Evolutionary conservation across 2,888 invertebrate species (phyloP), one percentile per base, ranked within the genome.

Genomic region (Nasonovia ribisnigri): DNA sequence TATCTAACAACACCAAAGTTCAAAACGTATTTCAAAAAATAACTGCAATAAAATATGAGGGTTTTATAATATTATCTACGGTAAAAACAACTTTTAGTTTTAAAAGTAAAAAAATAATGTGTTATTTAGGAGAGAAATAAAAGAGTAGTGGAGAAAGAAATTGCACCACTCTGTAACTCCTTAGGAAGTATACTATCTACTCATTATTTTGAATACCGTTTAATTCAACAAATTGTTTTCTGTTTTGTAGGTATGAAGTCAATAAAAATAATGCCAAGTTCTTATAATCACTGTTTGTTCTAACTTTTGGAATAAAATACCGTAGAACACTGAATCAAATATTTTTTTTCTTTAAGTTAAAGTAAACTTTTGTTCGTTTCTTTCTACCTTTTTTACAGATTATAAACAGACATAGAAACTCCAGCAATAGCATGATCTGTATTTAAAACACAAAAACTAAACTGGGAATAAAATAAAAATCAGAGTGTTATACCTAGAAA

Each of bases 281-380:
- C 48, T 67, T 88, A 42, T 92, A 88, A 92, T 92, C 87, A 92
- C 92, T 67, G 88, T 92, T 92, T 92, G 60, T 36, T 92, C 36
- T 48, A 87, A 92, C 92, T 88, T 92, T 88, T 88, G 29, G 77
- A 88, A 88, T 88, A 51, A 88, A 92, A 92, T 42, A 67, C 87
- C 11, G 16, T 16, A 20, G 36, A 51, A 87, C 42, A 86, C 36
- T 86, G 86, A 84, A 43, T 91, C 51, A 91, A 46, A 51, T n/a
- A 54, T 54, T 54, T 60, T 91, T 51, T 84, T 84, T 91, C 26
- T 84, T 57, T 13, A 16, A 57, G 48, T 84, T 84, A 43, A 36
- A 91, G 10, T n/a, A 86, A 91, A 86, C 86, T 57, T 86, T 91
- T 57, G 29, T 46, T n/a, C 5, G 24, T n/a, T 43, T 43, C 29